Evolutionary conservation across 1,140 invertebrate genomes (phyloP).

Genomic region (Cotesia typhae): DNA sequence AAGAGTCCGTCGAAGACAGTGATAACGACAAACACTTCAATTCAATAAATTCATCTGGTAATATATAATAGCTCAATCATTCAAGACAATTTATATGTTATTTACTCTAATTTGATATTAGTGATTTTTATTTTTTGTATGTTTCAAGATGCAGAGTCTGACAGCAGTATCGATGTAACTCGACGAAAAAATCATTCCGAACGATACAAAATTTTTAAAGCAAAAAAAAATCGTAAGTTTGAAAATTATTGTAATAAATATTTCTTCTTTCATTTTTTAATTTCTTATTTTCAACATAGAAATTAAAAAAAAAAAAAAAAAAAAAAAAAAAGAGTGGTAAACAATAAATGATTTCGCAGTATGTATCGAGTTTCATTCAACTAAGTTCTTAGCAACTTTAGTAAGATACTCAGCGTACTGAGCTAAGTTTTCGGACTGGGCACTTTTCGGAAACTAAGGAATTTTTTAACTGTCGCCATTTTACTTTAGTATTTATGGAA

Average conservation of each 20-base stretch:
- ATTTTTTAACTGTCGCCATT: no score
- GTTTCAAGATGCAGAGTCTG: slow-evolving; percentile 60
- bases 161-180: slow-evolving; percentile 58
- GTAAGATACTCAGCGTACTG: no score
- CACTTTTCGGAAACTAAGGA: no score
- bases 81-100: neutral
- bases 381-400: no score
- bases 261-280: slow-evolving; percentile 12
- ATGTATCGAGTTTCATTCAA: no score
- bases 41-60: slow-evolving; percentile 54
- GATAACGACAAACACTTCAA: slow-evolving; percentile 34
- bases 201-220: slow-evolving; percentile 56
- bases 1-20: slow-evolving; percentile 42
- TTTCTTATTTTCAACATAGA: neutral
- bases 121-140: slow-evolving; percentile 34
- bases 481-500: no score
- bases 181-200: slow-evolving; percentile 60
- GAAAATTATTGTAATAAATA: neutral
- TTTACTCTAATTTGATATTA: neutral
- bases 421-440: no score
- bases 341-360: no score
- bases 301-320: no score
- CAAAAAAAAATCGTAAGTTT: slow-evolving; percentile 58
- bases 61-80: neutral
- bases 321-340: no score